These are phyloP conservation scores for Poecile montanus DNA, from an alignment of 2,797 vertebrate genomes.

Conservation along the genomic window DNA sequence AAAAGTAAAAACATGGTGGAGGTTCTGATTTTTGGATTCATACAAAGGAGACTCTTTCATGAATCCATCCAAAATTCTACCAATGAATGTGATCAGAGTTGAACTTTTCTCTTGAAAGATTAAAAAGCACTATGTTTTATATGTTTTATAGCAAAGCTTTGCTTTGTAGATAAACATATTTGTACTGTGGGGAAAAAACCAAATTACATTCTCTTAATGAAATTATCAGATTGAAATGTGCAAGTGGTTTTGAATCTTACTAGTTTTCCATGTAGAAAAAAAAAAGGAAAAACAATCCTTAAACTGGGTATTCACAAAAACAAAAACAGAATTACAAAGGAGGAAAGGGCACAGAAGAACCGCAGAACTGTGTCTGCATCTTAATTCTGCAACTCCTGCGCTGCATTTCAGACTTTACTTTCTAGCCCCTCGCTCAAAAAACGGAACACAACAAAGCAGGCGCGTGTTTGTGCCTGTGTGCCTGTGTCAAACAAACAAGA, in stretches of 20 bases:
- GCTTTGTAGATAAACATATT: neutral
- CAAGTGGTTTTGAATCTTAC: neutral
- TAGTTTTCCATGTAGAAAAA: neutral
- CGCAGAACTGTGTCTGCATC: accelerated
- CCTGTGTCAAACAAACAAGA: slow-evolving; percentile 31
- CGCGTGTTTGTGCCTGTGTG: neutral
- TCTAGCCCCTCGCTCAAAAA: neutral
- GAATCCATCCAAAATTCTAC: neutral
- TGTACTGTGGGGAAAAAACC: accelerated
- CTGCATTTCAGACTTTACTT: neutral
- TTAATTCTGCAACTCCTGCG: neutral
- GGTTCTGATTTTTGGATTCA: neutral
- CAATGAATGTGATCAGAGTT: neutral
- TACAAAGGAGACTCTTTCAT: neutral
- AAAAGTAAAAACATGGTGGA: neutral
- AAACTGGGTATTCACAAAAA: neutral
- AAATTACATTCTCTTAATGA: neutral
- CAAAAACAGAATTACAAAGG: neutral
- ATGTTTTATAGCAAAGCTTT: neutral
- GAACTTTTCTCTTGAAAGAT: neutral
- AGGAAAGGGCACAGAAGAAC: neutral
- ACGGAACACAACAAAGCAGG: neutral
- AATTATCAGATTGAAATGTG: neutral
- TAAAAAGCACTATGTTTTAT: neutral
- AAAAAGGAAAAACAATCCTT: neutral